Evolutionary conservation across 2,888 invertebrate species (phyloP).

Genomic region (Brachyptera risi): DNA sequence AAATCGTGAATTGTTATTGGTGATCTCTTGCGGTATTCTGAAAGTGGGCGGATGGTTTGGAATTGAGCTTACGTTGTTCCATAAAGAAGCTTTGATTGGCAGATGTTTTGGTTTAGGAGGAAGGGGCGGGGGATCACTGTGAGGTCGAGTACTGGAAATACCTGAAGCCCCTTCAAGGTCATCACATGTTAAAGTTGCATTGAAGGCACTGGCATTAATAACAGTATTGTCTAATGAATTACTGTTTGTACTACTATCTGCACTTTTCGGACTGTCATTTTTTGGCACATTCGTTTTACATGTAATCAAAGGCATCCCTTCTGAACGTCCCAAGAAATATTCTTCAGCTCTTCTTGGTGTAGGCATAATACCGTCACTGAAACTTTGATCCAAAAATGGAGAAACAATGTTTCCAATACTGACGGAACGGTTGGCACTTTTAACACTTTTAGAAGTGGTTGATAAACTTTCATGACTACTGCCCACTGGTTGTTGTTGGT

Average conservation of each 20-base stretch:
- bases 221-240: constrained; percentile 25
- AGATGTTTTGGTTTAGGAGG: constrained; percentile 72
- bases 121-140: constrained; percentile 57
- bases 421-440: neutral
- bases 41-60: neutral
- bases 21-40: constrained; percentile 11
- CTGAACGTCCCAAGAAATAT: neutral
- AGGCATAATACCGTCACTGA: too few species aligned
- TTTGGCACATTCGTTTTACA: neutral
- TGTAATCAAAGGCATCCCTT: neutral
- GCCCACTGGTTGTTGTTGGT: neutral
- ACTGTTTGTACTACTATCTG: neutral
- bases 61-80: constrained; percentile 42
- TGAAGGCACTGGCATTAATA: constrained; percentile 4
- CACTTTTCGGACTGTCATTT: neutral
- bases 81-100: constrained; percentile 58
- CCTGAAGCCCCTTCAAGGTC: too few species aligned
- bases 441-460: constrained; percentile 2
- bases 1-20: constrained; percentile 27
- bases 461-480: constrained; percentile 25
- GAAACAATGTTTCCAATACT: constrained; percentile 29
- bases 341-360: neutral
- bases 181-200: constrained; percentile 15
- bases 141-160: constrained; percentile 14
- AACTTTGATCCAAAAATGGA: too few species aligned